Evolutionary conservation across 1,140 invertebrate genomes (phyloP).

Genomic region (Acromyrmex heyeri): DNA sequence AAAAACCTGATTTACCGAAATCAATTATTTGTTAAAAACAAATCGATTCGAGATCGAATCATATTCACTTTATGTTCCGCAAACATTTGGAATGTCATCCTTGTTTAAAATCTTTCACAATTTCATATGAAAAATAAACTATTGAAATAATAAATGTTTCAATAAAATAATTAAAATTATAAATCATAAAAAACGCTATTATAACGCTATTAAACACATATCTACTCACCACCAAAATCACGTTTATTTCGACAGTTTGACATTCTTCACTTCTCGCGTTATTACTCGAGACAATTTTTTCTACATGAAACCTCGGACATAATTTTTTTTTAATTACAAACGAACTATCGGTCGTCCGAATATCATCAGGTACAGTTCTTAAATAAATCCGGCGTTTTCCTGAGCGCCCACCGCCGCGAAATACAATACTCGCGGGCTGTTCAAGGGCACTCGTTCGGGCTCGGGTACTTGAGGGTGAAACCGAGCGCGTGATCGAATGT

Average conservation of each 20-base stretch:
- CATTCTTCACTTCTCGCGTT: not conserved
- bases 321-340: not conserved
- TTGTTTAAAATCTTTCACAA: not conserved
- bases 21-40: too few species aligned
- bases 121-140: not conserved
- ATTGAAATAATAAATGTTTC: not conserved
- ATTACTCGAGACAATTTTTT: not conserved
- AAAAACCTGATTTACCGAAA: too few species aligned
- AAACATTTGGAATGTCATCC: not conserved
- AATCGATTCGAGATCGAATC: too few species aligned
- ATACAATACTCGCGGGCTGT: conserved; percentile 67
- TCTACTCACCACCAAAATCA: not conserved
- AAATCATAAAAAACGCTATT: not conserved
- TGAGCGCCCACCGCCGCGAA: conserved; percentile 13
- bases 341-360: not conserved
- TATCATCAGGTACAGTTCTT: not conserved
- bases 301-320: too few species aligned
- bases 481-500: conserved; percentile 72
- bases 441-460: conserved; percentile 70
- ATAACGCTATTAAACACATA: not conserved
- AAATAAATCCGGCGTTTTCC: conserved; percentile 51
- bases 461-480: conserved; percentile 74
- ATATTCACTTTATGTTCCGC: not conserved
- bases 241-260: not conserved
- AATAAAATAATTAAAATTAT: not conserved